Base-by-base conservation (phyloP, 2,113 vertebrate species). In the Recurvirostra avosetta region DNA sequence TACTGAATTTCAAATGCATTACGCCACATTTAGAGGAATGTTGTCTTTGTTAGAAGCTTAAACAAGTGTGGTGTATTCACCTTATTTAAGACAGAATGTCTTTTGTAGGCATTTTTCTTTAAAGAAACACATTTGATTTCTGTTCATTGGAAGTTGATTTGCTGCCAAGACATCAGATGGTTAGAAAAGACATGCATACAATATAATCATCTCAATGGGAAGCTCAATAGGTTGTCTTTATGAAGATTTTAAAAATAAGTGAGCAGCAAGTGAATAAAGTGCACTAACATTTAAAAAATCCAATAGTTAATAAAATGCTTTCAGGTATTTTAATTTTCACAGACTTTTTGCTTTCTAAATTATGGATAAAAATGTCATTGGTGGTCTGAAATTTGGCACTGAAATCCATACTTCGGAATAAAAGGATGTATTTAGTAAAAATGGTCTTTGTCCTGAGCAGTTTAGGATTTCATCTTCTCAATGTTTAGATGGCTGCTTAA, bases 171-270 rank as follows among this genome's bases (percentile, higher is more conserved):
- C 47, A 78, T 97, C 88, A 93, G 87, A 86, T 47, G 38, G 68
- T 86, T 97, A 93, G 90, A 97, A 97, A 96, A 94, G 67, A 47
- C 17, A 26, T 61, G 58, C n/a, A 70, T 86, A 63, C 10, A 75
- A 80, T 91, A 32, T 84, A 95, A 88, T 96, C 73, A 95, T 92
- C 81, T 94, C 61, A 90, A 77, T 79, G 59, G 52, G 56, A 97
- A 90, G n/a, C 70, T 90, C 63, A 95, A 49, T 90, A 71, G 62
- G 43, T 96, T 90, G 53, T 76, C 88, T 85, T 92, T 81, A 91
- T 89, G 71, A 95, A 88, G 22, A 52, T 85, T 93, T 83, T 62
- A n/a, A 9, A 55, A 58, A 94, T 94, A 50, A 58, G 53, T 90
- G 74, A 96, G 55, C 88, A 94, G 23, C 53, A 89, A 89, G 34